These are phyloP conservation scores for Brevipalpus yothersi DNA, from an alignment of 1,140 invertebrate species.

Conservation along the genomic window DNA sequence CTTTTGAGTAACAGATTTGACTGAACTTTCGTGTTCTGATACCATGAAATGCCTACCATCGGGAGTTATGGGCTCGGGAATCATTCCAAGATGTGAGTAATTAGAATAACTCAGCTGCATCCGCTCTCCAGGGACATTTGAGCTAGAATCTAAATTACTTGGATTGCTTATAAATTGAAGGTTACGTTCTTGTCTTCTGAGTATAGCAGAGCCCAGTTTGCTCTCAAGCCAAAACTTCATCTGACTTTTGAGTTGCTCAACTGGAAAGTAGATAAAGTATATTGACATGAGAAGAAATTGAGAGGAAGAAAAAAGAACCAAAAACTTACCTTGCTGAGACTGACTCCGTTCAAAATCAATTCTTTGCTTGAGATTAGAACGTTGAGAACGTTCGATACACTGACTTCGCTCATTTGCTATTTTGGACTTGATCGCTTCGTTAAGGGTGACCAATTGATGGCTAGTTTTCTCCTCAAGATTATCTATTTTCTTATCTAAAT, in stretches of 20 bases:
- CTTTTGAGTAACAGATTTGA: background rate
- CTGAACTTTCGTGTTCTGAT: background rate
- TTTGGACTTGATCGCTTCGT: slow-evolving; percentile 15
- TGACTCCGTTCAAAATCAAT: slow-evolving; percentile 10
- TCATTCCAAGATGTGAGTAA: background rate
- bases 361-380: slow-evolving; percentile 7
- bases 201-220: background rate
- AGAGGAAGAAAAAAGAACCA: background rate
- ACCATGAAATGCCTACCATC: background rate
- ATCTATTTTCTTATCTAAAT: slow-evolving; percentile 50
- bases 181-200: background rate
- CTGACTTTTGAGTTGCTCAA: background rate
- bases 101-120: background rate
- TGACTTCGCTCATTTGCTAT: slow-evolving; percentile 11
- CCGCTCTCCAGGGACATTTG: background rate
- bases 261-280: background rate
- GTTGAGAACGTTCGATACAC: slow-evolving; percentile 11
- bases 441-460: slow-evolving; percentile 42
- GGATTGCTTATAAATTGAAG: background rate
- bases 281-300: background rate
- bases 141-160: background rate
- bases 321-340: background rate
- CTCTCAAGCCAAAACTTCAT: background rate
- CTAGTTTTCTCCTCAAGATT: slow-evolving; percentile 44
- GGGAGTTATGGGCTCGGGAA: background rate